Percentiles rank a stretch among this genome's conserved stretches.
Evolutionary conservation across 2,113 vertebrate species (phyloP).

Genomic region (Podilymbus podiceps): DNA sequence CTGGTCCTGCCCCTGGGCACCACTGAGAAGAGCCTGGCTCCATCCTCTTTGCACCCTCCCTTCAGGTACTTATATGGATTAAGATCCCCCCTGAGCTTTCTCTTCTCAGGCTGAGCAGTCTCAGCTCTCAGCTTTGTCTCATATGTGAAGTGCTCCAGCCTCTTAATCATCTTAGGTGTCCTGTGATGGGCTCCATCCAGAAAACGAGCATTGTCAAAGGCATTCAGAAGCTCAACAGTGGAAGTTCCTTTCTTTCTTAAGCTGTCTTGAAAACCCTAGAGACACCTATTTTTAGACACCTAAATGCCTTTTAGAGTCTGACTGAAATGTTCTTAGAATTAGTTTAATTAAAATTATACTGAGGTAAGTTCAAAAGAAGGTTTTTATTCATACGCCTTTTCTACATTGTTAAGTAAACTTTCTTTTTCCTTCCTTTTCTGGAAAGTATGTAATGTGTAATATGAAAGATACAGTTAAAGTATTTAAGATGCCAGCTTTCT

Average conservation of each 20-base stretch:
- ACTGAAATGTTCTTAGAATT: not conserved
- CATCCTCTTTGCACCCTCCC: too few relatives aligned
- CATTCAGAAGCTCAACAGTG: not conserved
- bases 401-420: not conserved
- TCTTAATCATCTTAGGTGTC: not conserved
- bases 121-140: not conserved
- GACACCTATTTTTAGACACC: not conserved
- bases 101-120: not conserved
- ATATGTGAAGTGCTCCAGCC: accelerated
- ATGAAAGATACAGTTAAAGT: not conserved
- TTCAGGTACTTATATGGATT: too few relatives aligned
- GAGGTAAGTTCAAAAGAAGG: not conserved
- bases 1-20: not conserved
- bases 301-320: not conserved
- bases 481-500: not conserved
- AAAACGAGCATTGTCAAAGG: not conserved
- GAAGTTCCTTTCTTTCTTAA: not conserved
- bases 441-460: not conserved
- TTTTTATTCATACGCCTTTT: not conserved
- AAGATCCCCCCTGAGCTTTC: not conserved
- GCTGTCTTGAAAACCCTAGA: not conserved
- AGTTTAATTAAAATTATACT: not conserved
- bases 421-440: not conserved
- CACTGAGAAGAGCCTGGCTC: too few relatives aligned
- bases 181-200: not conserved